These are phyloP conservation scores for Prochilodus magdalenae DNA, from an alignment of 2,113 vertebrate species.

Conservation along the genomic window DNA sequence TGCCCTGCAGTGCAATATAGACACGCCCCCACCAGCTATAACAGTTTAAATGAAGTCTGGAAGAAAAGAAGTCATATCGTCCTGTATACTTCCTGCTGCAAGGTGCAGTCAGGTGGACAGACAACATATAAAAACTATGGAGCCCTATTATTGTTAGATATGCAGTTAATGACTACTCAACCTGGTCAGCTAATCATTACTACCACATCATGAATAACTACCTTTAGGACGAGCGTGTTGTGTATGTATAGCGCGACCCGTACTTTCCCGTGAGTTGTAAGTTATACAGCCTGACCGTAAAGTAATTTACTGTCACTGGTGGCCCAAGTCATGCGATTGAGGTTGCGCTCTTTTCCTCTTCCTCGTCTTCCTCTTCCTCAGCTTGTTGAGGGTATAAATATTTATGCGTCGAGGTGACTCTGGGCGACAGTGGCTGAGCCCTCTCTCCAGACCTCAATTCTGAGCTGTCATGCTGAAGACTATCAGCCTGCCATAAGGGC, in stretches of 20 bases:
- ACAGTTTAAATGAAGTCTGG: no score
- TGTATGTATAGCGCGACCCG: not conserved
- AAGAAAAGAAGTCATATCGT: no score
- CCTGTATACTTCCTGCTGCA: no score
- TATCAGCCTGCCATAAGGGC: conserved; percentile 76
- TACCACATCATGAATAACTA: not conserved
- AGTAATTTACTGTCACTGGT: conserved; percentile 35
- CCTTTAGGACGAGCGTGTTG: conserved; percentile 4
- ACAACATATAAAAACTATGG: no score
- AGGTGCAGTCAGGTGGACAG: no score
- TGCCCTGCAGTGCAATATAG: no score
- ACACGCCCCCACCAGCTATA: no score
- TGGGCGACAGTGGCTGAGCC: conserved; percentile 79
- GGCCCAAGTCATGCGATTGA: conserved; percentile 66
- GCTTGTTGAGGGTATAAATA: conserved; percentile 72
- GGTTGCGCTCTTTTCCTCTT: conserved; percentile 53
- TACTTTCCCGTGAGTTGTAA: conserved; percentile 12
- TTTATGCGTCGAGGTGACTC: conserved; percentile 80
- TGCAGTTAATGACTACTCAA: no score
- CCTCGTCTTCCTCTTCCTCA: conserved; percentile 32
- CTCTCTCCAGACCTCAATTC: conserved; percentile 77
- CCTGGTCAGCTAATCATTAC: not conserved
- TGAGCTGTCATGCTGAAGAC: conserved; percentile 78
- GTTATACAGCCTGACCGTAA: conserved; percentile 37
- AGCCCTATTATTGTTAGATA: no score